Evolutionary conservation across 2,113 vertebrate genomes (phyloP).

Genomic region (Kobus ellipsiprymnus): DNA sequence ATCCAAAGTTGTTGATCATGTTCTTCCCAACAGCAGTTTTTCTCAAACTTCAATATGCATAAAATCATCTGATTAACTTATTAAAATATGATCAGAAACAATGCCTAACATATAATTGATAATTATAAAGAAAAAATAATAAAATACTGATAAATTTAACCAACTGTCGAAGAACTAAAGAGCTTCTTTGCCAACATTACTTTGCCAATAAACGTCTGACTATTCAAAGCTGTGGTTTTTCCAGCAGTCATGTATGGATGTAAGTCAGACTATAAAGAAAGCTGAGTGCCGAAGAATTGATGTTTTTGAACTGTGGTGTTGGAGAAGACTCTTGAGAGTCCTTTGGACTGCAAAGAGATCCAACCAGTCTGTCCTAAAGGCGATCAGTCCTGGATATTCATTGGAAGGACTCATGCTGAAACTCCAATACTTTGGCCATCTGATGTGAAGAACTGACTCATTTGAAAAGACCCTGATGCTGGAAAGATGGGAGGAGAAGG

Average conservation of each 20-base stretch:
- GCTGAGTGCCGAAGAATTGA: neutral
- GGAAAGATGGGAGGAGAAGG: neutral
- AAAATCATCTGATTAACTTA: neutral
- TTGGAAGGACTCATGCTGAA: neutral
- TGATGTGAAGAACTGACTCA: neutral
- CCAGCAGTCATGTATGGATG: neutral
- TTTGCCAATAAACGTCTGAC: neutral
- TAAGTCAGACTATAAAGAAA: neutral
- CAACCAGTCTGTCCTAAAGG: neutral
- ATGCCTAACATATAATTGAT: neutral
- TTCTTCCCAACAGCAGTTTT: neutral
- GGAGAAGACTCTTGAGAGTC: neutral
- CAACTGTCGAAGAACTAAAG: neutral
- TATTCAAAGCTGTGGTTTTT: neutral
- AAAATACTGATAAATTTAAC: neutral
- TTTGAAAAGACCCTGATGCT: neutral
- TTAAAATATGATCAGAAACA: neutral
- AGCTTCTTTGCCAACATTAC: neutral
- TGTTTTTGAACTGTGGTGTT: neutral
- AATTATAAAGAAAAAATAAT: neutral
- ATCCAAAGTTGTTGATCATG: neutral
- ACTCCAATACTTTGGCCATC: neutral
- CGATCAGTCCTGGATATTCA: neutral
- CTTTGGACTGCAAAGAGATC: neutral
- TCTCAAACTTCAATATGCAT: neutral